These are phyloP conservation scores for Drosophila kohkoa DNA, from an alignment of 1,140 invertebrate genomes.

Conservation along the genomic window DNA sequence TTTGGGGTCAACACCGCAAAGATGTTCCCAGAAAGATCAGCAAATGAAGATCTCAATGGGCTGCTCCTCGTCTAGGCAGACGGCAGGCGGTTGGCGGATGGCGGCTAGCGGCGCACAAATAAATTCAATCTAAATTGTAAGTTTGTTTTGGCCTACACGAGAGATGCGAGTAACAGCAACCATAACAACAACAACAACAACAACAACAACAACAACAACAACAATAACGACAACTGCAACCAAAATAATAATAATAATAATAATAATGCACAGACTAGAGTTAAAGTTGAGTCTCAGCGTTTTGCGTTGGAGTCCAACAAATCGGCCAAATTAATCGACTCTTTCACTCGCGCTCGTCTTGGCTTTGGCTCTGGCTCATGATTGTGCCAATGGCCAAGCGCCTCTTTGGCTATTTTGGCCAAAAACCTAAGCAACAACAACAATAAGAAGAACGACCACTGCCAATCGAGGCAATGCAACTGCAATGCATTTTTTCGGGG, in stretches of 20 bases:
- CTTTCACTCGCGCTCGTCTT: slow-evolving; percentile 40
- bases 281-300: slow-evolving; percentile 40
- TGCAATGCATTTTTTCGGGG: slow-evolving; percentile 50
- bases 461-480: slow-evolving; percentile 16
- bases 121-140: slow-evolving; percentile 84
- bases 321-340: slow-evolving; percentile 64
- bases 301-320: slow-evolving; percentile 18
- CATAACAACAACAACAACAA: slow-evolving; percentile 52
- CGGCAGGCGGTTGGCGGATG: background rate
- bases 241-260: slow-evolving; percentile 41
- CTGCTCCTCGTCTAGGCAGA: slow-evolving; percentile 75
- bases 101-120: slow-evolving; percentile 69
- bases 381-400: slow-evolving; percentile 57
- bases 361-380: slow-evolving; percentile 6
- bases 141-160: slow-evolving; percentile 74
- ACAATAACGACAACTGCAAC: slow-evolving; percentile 43
- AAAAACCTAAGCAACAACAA: slow-evolving; percentile 13
- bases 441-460: slow-evolving; percentile 1
- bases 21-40: slow-evolving; percentile 84
- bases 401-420: slow-evolving; percentile 66
- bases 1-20: slow-evolving; percentile 80
- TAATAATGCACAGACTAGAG: slow-evolving; percentile 64
- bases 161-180: slow-evolving; percentile 28
- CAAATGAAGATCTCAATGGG: slow-evolving; percentile 84
- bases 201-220: slow-evolving; percentile 51